Conservation (phyloP, 2,797 vertebrate genomes). For the Eulemur albifrons region DNA sequence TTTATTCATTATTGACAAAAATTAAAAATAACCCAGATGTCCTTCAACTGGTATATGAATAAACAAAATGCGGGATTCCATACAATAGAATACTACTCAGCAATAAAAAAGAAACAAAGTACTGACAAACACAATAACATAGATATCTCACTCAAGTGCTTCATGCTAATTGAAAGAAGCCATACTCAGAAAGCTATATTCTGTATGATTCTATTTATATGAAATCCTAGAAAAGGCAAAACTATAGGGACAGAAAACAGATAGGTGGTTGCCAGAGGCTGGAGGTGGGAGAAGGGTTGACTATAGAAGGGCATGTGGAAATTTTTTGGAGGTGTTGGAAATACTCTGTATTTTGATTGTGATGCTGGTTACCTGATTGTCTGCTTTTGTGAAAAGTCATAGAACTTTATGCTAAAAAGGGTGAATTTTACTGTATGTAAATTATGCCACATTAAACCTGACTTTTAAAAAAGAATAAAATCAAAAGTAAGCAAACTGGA, state of each 20-base stretch:
- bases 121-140: neutral
- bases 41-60: neutral
- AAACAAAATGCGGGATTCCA: slow-evolving; percentile 11
- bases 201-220: neutral
- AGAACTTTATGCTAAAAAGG: neutral
- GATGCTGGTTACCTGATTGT: neutral
- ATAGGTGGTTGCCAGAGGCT: neutral
- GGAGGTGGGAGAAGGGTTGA: neutral
- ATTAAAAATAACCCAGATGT: neutral
- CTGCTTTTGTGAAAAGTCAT: neutral
- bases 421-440: neutral
- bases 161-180: neutral
- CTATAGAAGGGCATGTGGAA: neutral
- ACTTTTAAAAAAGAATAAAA: neutral
- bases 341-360: neutral
- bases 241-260: neutral
- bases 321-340: neutral
- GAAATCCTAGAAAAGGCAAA: neutral
- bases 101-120: neutral
- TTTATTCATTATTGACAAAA: slow-evolving; percentile 20
- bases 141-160: neutral
- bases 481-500: neutral
- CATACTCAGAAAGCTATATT: neutral
- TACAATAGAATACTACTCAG: neutral
- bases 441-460: neutral